Base-by-base conservation (phyloP, 2,113 vertebrate genomes). In the Egretta garzetta region DNA sequence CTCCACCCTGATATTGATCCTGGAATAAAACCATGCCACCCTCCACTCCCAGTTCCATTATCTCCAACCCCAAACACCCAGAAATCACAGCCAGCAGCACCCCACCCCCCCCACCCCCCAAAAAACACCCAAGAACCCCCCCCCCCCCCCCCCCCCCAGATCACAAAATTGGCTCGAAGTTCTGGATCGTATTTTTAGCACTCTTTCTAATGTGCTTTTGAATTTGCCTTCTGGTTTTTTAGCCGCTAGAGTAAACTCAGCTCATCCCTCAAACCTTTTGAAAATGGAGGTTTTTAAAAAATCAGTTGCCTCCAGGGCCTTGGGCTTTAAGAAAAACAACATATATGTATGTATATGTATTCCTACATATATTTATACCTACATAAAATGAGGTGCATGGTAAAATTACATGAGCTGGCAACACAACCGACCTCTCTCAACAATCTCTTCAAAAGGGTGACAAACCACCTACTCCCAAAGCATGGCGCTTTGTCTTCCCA, bases 1-100 rank as follows among this genome's bases (percentile, higher is more conserved):
- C 91, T 95, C 72, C 94, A 91, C 93, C 95, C 95, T 60, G 90
- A 24, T 96, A 96, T 94, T 60, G 96, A 97, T 95, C 93, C 95
- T 94, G 90, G 82, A 90, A 68, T 62, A 68, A 91, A 97, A 87
- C 67, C 73, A 75, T 3, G 33, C 76, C 0, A 0, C 77, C 62
- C 74, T 96, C 79, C 24, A 1, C 81, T 91, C 74, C 77, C n/a
- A 6, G n/a, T 81, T 88, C 95, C 95, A 95, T 96, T 97, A 97
- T 82, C 96, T 94, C 90, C 95, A 94, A 71, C 83, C 89, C 93
- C 86, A 93, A 93, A 81, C 0, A 3, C 39, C 53, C 90, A 85
- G 90, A 85, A 96, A 94, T 91, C 77, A 41, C 74, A 95, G 84
- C 45, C 77, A 94, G 90, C 94, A 96, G n/a, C n/a, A n/a, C n/a